Conservation (phyloP, 1,140 invertebrate species). For the Geopemphigus sp. region DNA sequence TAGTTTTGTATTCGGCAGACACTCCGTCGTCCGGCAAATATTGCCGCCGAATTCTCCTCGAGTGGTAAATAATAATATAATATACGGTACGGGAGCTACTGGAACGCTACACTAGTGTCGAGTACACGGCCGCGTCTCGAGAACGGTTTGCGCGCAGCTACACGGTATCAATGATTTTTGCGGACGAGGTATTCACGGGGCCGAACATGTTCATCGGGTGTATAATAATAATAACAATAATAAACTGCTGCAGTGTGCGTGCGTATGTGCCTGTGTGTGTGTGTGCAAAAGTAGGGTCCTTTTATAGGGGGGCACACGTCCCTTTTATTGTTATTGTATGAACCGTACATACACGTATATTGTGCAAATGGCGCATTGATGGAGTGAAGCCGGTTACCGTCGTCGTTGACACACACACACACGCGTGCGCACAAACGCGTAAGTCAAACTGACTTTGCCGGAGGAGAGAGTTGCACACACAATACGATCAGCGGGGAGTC, state of each 20-base stretch:
- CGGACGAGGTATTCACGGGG: not conserved
- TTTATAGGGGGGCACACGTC: constrained; percentile 32
- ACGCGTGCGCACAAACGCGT: not conserved
- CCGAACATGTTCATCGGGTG: constrained; percentile 28
- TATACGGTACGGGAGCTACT: not conserved
- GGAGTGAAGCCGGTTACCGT: constrained; percentile 37
- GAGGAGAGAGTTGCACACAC: not conserved
- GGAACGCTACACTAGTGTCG: too few relatives aligned
- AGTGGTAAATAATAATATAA: too few relatives aligned
- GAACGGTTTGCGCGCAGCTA: not conserved
- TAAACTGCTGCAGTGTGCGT: constrained; percentile 2
- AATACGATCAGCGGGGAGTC: constrained; percentile 46
- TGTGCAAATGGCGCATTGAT: constrained; percentile 48
- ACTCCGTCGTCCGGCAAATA: too few relatives aligned
- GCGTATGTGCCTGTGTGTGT: too few relatives aligned
- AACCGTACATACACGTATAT: constrained; percentile 14
- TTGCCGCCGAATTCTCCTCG: too few relatives aligned
- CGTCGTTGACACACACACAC: not conserved
- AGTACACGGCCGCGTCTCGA: too few relatives aligned
- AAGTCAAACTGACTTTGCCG: constrained; percentile 26
- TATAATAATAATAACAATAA: constrained; percentile 38
- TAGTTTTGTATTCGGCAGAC: too few relatives aligned
- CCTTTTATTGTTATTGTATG: constrained; percentile 49
- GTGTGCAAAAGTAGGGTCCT: not conserved
- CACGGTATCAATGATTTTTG: constrained; percentile 20